Evolutionary conservation across 2,888 invertebrate genomes (phyloP).

Genomic region (Nomada fabriciana): DNA sequence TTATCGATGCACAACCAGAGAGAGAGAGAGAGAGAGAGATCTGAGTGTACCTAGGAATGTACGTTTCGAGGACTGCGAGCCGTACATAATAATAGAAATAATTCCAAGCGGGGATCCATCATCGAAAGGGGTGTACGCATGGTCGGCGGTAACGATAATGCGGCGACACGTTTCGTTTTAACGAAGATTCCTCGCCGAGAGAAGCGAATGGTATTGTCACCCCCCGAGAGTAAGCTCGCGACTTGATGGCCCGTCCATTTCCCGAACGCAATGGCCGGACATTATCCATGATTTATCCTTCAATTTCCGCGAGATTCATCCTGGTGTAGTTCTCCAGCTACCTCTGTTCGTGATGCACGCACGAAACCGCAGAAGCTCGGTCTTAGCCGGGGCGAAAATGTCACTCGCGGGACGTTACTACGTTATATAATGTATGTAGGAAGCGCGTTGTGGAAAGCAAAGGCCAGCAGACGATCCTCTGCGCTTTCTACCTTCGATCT

Average conservation of each 20-base stretch:
- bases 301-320: conserved; percentile 45
- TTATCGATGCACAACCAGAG: not conserved
- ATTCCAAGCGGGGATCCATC: conserved; percentile 9
- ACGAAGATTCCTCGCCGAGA: conserved; percentile 9
- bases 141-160: conserved; percentile 30
- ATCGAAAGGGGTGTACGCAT: not conserved
- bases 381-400: conserved; percentile 71
- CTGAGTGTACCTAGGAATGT: not conserved
- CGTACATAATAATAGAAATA: not conserved
- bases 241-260: conserved; percentile 33
- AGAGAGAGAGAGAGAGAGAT: too few species aligned
- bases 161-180: conserved; percentile 24
- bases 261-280: conserved; percentile 24
- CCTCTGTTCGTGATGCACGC: not conserved
- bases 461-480: conserved; percentile 83
- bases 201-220: conserved; percentile 15
- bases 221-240: not conserved
- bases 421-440: conserved; percentile 78
- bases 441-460: conserved; percentile 81
- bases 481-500: conserved; percentile 83
- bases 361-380: conserved; percentile 49
- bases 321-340: not conserved
- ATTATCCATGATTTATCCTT: conserved; percentile 43
- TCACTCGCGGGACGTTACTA: conserved; percentile 71
- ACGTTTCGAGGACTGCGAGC: not conserved